These are phyloP conservation scores for Sphaeramia orbicularis DNA, from an alignment of 2,797 vertebrate genomes.

Conservation along the genomic window DNA sequence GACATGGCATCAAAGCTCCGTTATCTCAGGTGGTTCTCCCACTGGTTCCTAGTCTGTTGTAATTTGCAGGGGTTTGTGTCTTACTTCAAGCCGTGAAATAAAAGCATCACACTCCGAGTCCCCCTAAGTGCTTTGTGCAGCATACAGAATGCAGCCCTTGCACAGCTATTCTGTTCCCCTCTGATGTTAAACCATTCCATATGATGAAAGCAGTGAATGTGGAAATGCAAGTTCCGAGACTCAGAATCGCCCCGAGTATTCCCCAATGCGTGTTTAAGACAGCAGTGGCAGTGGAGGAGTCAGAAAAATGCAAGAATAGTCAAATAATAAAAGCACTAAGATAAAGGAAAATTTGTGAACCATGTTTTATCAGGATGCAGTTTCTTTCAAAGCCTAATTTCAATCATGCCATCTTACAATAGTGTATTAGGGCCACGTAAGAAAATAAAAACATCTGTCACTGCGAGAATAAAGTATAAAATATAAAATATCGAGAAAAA, in stretches of 20 bases:
- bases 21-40: constrained; percentile 68
- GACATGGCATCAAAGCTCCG: constrained; percentile 72
- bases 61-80: constrained; percentile 71
- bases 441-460: too few species aligned
- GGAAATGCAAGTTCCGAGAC: constrained; percentile 47
- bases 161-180: constrained; percentile 36
- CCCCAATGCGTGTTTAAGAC: constrained; percentile 7
- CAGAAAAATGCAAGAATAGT: constrained; percentile 34
- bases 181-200: constrained; percentile 60
- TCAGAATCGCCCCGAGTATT: constrained; percentile 25
- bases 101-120: constrained; percentile 49
- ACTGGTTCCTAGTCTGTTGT: constrained; percentile 61
- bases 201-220: constrained; percentile 60
- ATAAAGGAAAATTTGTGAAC: background rate
- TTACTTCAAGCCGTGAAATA: constrained; percentile 67
- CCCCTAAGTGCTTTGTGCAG: constrained; percentile 44
- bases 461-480: too few species aligned
- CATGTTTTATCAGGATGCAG: too few species aligned
- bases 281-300: constrained; percentile 20
- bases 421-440: too few species aligned
- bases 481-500: too few species aligned
- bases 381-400: too few species aligned
- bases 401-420: too few species aligned
- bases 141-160: background rate
- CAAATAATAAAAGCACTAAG: constrained; percentile 24